Evolutionary conservation across 2,113 vertebrate genomes (phyloP), one percentile per base, ranked within the genome.

Genomic region (Papio anubis): DNA sequence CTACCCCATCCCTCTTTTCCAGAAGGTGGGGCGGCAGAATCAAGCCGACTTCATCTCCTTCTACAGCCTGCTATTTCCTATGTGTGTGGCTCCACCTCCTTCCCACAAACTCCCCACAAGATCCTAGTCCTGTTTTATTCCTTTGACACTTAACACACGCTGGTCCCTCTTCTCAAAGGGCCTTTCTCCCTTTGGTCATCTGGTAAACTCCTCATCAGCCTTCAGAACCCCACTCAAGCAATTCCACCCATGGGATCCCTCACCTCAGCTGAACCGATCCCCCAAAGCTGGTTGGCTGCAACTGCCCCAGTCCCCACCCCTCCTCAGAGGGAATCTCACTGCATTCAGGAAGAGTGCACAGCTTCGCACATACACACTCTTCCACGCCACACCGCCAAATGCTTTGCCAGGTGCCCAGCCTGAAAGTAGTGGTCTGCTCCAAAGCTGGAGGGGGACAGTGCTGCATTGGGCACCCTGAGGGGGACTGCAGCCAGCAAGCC

Each of bases 401-500:
- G 32, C 48, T 81, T 16, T 81, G 40, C 27, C 72, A 2, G 27
- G 10, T 20, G 14, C 13, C 70, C 57, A 27, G 50, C 50, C 12
- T 30, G 43, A 55, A 11, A 52, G 40, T 1, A 12, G 8, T 72
- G 8, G 17, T 18, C 40, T 18, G 18, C 55, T 17, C 32, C n/a
- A 5, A 25, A 76, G 48, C 68, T 13, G 1, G 20, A n/a, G 64
- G 45, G 23, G 18, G 27, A 5, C 7, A 2, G 0, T 8, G 61
- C 61, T 21, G 9, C 0, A 0, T 17, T 2, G 6, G 35, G 64
- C 6, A 5, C 21, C 0, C 0, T 5, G 75, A 10, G 52, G 43
- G 27, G 35, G 0, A 16, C 52, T 8, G 5, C 68, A 0, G 16
- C 20, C 8, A 40, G 40, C 55, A 5, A 32, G 68, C 68, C 20